These are phyloP conservation scores for Dromius quadrimaculatus DNA, from an alignment of 2,888 invertebrate species.

Conservation along the genomic window DNA sequence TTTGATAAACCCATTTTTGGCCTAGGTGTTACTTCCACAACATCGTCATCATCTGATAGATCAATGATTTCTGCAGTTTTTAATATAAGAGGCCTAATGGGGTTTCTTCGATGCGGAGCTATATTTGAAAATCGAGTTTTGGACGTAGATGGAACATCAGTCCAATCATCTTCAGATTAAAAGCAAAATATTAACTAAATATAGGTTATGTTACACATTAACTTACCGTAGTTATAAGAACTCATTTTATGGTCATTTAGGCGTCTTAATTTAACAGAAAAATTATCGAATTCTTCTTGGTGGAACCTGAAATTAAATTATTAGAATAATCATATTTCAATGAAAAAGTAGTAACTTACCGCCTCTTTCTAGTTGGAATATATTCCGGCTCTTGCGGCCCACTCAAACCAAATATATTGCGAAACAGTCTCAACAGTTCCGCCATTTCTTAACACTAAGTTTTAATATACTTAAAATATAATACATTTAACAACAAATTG, in stretches of 20 bases:
- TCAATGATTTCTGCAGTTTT: conserved; percentile 59
- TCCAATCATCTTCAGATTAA: conserved; percentile 38
- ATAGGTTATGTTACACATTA: conserved; percentile 8
- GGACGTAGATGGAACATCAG: conserved; percentile 34
- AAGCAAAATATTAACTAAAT: neutral
- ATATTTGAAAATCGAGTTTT: conserved; percentile 12
- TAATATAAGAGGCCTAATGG: conserved; percentile 33
- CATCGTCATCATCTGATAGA: conserved; percentile 63
- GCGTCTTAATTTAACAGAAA: conserved; percentile 22
- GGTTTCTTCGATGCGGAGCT: conserved; percentile 5
- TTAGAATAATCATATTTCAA: conserved; percentile 9
- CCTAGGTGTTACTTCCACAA: conserved; percentile 45
- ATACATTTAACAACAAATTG: conserved; percentile 35
- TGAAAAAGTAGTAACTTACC: conserved; percentile 36
- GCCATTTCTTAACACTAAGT: conserved; percentile 21
- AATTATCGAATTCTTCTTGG: conserved; percentile 22
- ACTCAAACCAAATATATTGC: conserved; percentile 24
- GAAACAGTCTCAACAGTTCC: conserved; percentile 19
- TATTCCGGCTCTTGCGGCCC: neutral
- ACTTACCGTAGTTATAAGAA: conserved; percentile 27
- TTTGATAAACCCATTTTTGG: conserved; percentile 5
- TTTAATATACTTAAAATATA: neutral
- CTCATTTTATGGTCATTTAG: conserved; percentile 40
- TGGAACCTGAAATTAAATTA: conserved; percentile 19
- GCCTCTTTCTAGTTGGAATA: conserved; percentile 38